Conservation (phyloP, 2,888 invertebrate species). For the Cartodere bifasciata region DNA sequence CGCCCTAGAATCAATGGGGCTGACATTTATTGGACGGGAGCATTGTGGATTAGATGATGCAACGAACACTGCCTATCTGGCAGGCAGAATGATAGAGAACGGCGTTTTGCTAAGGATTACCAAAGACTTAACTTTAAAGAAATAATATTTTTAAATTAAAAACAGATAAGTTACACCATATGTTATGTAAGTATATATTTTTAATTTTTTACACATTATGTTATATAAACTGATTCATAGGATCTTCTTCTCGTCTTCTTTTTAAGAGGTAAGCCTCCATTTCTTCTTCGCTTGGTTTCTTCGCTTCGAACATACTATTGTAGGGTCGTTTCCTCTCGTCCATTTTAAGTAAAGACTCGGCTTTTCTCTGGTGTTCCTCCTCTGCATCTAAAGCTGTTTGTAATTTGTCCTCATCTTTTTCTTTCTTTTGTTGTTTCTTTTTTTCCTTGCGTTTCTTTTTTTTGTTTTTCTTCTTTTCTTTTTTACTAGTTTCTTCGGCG, state of each 20-base stretch:
- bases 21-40: slow-evolving; percentile 44
- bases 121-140: no score
- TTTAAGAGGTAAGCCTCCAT: slow-evolving; percentile 89
- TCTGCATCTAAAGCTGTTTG: slow-evolving; percentile 54
- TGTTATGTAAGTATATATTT: no score
- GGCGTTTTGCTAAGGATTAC: slow-evolving; percentile 39
- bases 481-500: slow-evolving; percentile 38
- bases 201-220: neutral
- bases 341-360: slow-evolving; percentile 49
- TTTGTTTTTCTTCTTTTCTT: slow-evolving; percentile 38
- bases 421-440: slow-evolving; percentile 27
- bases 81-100: slow-evolving; percentile 43
- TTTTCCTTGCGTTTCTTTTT: slow-evolving; percentile 34
- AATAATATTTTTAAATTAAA: no score
- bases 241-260: slow-evolving; percentile 74
- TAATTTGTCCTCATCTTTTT: slow-evolving; percentile 41
- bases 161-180: no score
- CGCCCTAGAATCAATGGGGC: slow-evolving; percentile 42
- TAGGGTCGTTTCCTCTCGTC: slow-evolving; percentile 90
- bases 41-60: slow-evolving; percentile 51
- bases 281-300: slow-evolving; percentile 81
- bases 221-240: slow-evolving; percentile 61
- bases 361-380: slow-evolving; percentile 45
- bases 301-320: slow-evolving; percentile 78
- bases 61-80: slow-evolving; percentile 44